Evolutionary conservation across 2,113 vertebrate genomes (phyloP), one percentile per base, ranked within the genome.

Genomic region (Callorhinus ursinus): DNA sequence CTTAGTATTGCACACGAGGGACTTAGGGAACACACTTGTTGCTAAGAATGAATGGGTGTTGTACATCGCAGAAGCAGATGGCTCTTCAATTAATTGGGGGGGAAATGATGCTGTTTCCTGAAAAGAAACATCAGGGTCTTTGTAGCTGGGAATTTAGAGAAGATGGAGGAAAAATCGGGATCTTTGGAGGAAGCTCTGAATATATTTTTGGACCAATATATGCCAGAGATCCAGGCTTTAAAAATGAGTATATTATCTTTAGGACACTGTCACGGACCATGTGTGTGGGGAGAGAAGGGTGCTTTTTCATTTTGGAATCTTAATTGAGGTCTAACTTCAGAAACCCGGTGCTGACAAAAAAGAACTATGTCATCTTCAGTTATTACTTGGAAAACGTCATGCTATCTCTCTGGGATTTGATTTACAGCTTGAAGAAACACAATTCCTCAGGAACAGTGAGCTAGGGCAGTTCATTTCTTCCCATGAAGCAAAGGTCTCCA

Each of bases 401-500:
- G 93, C 93, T 97, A n/a, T 98, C 98, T 98, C 97, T 97, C 97
- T 81, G 61, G 96, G 95, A 97, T 98, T 98, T 98, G 98, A 98
- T 98, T 98, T 98, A 98, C 98, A 98, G 94, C 97, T 97, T 13
- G 89, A 98, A 98, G 98, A 98, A 98, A 98, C 92, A 98, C 97
- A 98, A 51, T 98, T 99, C 97, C 90, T 98, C 90, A 46, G 97
- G 93, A 98, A 97, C 67, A 97, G 90, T 85, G 90, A 98, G 96
- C 97, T 74, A 97, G 92, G 85, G 97, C 97, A 96, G 92, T 98
- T 98, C 98, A 97, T 98, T 98, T 90, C 95, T 96, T 98, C 98
- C 98, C 97, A 94, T 96, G 98, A 98, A 98, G 98, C 98, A 98
- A 98, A 98, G 97, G 98, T 98, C 98, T 98, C 98, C 97, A 98